Percentiles rank a stretch among this genome's conserved stretches.
Evolutionary conservation across 2,888 invertebrate species (phyloP).

Genomic region (Chaitophorus viminalis): DNA sequence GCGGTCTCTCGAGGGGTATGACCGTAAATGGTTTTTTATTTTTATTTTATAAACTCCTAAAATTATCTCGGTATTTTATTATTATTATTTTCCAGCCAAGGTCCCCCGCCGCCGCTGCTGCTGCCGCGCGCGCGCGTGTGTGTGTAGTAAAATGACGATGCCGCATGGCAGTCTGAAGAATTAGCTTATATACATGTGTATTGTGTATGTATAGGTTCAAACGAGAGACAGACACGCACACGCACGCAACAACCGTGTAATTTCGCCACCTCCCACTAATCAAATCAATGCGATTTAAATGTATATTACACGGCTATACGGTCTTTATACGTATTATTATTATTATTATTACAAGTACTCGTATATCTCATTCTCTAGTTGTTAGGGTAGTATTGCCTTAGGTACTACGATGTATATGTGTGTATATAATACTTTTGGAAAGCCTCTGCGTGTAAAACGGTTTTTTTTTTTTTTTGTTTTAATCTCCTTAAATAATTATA

Average conservation of each 20-base stretch:
- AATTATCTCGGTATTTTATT: conserved; percentile 55
- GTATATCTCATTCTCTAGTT: not conserved
- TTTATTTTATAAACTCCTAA: conserved; percentile 39
- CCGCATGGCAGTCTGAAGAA: conserved; percentile 13
- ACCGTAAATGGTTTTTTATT: conserved; percentile 45
- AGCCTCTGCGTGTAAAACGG: conserved; percentile 28
- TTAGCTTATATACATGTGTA: not conserved
- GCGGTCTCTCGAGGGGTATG: conserved; percentile 42
- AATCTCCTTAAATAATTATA: conserved; percentile 29
- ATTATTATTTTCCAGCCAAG: conserved; percentile 39
- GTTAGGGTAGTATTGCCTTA: conserved; percentile 2
- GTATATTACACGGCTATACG: not conserved
- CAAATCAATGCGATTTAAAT: conserved; percentile 47
- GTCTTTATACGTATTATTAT: not conserved
- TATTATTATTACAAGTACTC: not conserved
- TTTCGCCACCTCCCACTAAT: conserved; percentile 60
- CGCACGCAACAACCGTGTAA: conserved; percentile 59
- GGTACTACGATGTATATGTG: not conserved
- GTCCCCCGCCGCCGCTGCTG: conserved; percentile 14
- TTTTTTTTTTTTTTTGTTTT: conserved; percentile 9
- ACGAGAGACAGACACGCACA: conserved; percentile 40
- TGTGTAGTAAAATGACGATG: conserved; percentile 11
- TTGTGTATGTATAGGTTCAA: not conserved
- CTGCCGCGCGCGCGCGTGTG: conserved; percentile 31
- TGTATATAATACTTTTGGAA: not conserved